Evolutionary conservation across 2,888 invertebrate species (phyloP), one percentile per base, ranked within the genome.

Genomic region (Conus canariensis): DNA sequence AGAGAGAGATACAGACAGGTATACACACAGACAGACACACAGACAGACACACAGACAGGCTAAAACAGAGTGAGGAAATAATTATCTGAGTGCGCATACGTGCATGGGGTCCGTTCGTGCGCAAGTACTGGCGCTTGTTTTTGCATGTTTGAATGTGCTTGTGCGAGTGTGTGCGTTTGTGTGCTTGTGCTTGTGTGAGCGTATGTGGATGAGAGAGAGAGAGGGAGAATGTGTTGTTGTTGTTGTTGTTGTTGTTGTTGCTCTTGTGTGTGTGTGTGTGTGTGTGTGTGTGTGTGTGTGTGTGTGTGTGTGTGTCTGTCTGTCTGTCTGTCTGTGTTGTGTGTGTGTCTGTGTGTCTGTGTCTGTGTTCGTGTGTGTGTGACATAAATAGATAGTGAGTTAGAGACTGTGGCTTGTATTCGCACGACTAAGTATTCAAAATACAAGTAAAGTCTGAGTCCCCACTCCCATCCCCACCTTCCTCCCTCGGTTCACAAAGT

Each of bases 101-200:
- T 64, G 64, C 59, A 16, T 86, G 86, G 86, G 6, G 58, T 86
- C 19, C 59, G 58, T 86, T 59, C 59, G 58, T 86, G 86, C 59
- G 59, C 45, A 60, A 59, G 59, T 86, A n/a, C 59, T n/a, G 8
- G 86, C 45, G 86, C 64, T 59, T 86, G 86, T 86, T 5, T 85
- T 30, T 85, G 5, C 45, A 56, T 86, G 59, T 86, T 59, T 59
- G 58, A 59, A 22, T 86, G 58, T 86, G 86, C 59, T 14, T 86
- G 64, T 86, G 59, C 45, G 86, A 59, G 59, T 86, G 64, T 86
- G 86, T 64, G 86, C 45, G 86, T 86, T 12, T 86, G 86, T 60
- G 64, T 86, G 86, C 59, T 45, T 60, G 64, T 86, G 86, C 59
- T 45, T 45, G 45, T 45, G 45, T 45, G 45, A 45, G 45, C 0